Base-by-base conservation (phyloP, 2,888 invertebrate genomes). In the Achlya flavicornis region DNA sequence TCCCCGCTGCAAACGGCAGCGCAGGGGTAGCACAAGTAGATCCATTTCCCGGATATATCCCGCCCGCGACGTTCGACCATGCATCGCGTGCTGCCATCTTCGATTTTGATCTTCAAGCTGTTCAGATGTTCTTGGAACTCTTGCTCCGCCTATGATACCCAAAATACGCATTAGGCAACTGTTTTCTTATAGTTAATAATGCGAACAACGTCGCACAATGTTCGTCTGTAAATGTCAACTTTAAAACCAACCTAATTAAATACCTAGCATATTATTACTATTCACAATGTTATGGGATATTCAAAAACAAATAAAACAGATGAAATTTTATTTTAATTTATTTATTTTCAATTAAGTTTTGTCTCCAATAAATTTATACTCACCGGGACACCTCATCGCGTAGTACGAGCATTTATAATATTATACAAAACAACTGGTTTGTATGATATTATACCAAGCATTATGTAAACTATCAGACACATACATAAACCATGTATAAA, bases 21-120 rank as follows among this genome's bases (percentile, higher is more conserved):
- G 75, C 95, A 95, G 5, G 94, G 93, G 74, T 88, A 94, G 82
- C 95, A 95, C 69, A 93, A 76, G 74, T 94, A 94, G 61, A 90
- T 87, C 90, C 92, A 94, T 66, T 90, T 88, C 67, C 93, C 89
- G 11, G 90, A 84, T 8, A 88, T 77, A 71, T 94, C 93, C 6
- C 93, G 87, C 4, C 85, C 87, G 59, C 87, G 89, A 46, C 93
- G 80, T 73, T 94, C 92, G 81, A 94, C 93, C 88, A 95, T 93
- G 64, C 86, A 77, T 46, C 91, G 87, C 43, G 76, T 69, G 61
- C 73, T 82, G 35, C 91, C 94, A 92, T 94, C 89, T 6, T 94
- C 93, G 11, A 92, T 78, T 63, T 83, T 84, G 76, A 94, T 85
- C 87, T 92, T 91, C 83, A 93, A 86, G 73, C 91, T 92, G 75